These are phyloP conservation scores for Tenodera sinensis DNA, from an alignment of 2,888 invertebrate species.

Conservation along the genomic window DNA sequence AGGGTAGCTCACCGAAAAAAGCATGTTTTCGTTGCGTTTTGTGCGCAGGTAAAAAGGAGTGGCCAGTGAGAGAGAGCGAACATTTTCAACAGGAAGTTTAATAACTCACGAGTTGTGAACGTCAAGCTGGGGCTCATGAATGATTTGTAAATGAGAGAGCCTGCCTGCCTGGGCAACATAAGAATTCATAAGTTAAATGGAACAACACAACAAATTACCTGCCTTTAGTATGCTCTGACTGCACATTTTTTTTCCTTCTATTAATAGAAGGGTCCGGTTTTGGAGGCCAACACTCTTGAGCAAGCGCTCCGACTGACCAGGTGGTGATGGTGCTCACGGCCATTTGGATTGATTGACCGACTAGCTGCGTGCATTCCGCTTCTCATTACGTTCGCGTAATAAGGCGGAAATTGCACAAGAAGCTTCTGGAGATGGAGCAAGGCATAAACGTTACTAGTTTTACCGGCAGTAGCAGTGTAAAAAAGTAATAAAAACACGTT, in stretches of 20 bases:
- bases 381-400: neutral
- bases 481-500: too few relatives aligned
- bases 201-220: neutral
- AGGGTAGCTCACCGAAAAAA: neutral
- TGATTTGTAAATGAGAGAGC: neutral
- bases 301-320: neutral
- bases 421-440: too few relatives aligned
- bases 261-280: constrained; percentile 28
- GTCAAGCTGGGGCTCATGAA: neutral
- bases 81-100: neutral
- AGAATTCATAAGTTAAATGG: neutral
- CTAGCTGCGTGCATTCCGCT: neutral
- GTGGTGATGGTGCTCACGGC: neutral
- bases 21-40: neutral
- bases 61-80: neutral
- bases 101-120: neutral
- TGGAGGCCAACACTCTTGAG: constrained; percentile 25
- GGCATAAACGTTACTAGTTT: too few relatives aligned
- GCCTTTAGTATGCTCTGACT: neutral
- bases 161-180: neutral
- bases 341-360: neutral
- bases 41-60: neutral
- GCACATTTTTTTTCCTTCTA: constrained; percentile 10
- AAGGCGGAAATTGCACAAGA: neutral
- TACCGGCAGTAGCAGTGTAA: too few relatives aligned